phyloP scores from a whole-genome alignment of 92 coral and sea anemone species.

The Galaxea fascicularis region DNA sequence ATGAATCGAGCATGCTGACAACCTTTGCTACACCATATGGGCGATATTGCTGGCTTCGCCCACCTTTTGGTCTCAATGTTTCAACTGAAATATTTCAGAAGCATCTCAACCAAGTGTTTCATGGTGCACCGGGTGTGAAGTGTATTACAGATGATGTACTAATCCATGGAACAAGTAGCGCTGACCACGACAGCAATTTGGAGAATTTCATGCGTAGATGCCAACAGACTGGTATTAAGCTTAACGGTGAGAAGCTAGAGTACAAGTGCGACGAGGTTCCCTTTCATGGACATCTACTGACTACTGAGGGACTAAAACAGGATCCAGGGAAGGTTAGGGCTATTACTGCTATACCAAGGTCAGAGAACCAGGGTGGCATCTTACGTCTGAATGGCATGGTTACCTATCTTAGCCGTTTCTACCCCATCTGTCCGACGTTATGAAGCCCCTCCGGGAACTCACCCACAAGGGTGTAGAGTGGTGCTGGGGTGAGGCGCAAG shows the following conservation, averaged over 20 bases:
- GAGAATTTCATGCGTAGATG: constrained; percentile 35
- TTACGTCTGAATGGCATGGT: constrained; percentile 32
- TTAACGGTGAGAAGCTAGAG: constrained; percentile 41
- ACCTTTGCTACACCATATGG: constrained; percentile 34
- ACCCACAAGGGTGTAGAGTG: constrained; percentile 1
- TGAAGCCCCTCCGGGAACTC: constrained; percentile 43
- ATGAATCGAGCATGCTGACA: constrained; percentile 25
- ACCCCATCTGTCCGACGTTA: constrained; percentile 40
- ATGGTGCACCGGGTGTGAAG: constrained; percentile 40
- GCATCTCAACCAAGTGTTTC: constrained; percentile 45
- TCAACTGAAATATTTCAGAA: constrained; percentile 58
- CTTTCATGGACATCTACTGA: constrained; percentile 55
- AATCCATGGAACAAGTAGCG: constrained; percentile 17
- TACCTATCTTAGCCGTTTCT: constrained; percentile 33
- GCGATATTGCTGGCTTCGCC: constrained; percentile 26
- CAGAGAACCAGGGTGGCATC: constrained; percentile 2
- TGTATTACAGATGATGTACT: constrained; percentile 21
- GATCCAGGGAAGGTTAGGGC: constrained; percentile 38
- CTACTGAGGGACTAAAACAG: constrained; percentile 40
- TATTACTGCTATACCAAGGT: constrained; percentile 38
- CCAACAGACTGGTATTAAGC: constrained; percentile 40
- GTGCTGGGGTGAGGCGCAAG: background rate
- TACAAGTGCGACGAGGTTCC: constrained; percentile 45
- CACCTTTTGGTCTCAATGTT: constrained; percentile 51
- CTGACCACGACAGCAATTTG: constrained; percentile 37